Conservation (phyloP, 2,888 invertebrate genomes). For the Crepidodera aurea region DNA sequence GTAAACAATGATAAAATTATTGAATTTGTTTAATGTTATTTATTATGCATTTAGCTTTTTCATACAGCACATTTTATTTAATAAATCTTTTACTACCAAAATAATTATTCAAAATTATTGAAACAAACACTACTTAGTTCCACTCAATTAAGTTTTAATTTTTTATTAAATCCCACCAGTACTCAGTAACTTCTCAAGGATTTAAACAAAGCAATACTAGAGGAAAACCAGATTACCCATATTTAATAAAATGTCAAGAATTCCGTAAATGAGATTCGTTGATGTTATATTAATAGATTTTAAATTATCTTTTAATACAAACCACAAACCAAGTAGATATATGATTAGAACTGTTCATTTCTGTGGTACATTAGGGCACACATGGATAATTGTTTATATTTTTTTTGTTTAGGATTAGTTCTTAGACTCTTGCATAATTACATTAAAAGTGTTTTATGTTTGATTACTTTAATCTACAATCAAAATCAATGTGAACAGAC, state of each 20-base stretch:
- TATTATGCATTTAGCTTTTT: too few relatives aligned
- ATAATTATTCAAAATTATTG: too few relatives aligned
- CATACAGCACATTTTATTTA: too few relatives aligned
- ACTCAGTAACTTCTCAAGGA: background rate
- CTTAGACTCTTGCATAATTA: background rate
- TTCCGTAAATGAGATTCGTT: background rate
- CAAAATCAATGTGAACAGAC: conserved; percentile 17
- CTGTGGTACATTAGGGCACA: too few relatives aligned
- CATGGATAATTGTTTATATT: background rate
- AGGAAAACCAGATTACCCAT: background rate
- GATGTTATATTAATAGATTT: background rate
- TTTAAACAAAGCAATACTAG: background rate
- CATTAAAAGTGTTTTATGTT: too few relatives aligned
- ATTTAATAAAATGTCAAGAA: background rate
- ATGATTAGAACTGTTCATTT: background rate
- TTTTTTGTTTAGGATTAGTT: background rate
- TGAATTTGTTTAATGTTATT: too few relatives aligned
- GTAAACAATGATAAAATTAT: too few relatives aligned
- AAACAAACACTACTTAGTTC: background rate
- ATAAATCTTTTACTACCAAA: too few relatives aligned
- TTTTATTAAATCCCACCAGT: background rate
- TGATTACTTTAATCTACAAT: background rate
- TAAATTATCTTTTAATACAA: background rate
- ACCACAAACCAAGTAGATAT: background rate
- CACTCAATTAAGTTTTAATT: background rate